A percentile compares a stretch with the other conserved stretches of the same genome.
Conservation (phyloP, 2,888 invertebrate species). For the Cantharis rustica region DNA sequence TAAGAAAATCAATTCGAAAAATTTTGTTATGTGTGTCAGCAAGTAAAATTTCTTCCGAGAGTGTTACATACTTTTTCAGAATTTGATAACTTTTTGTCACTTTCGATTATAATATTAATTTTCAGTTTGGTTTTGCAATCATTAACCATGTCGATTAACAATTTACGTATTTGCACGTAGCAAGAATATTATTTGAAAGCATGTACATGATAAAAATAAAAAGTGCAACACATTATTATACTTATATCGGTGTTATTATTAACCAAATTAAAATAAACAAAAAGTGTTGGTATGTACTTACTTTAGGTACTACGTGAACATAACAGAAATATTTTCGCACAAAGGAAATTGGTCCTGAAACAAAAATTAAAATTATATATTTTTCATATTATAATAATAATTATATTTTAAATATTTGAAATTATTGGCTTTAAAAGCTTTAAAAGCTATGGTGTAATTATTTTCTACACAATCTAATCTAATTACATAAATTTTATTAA, state of each 20-base stretch:
- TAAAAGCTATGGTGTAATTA: too few species aligned
- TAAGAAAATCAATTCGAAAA: not conserved
- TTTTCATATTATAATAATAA: not conserved
- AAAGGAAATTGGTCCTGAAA: not conserved
- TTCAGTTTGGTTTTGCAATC: not conserved
- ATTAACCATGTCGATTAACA: not conserved
- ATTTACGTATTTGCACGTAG: not conserved
- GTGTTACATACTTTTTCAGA: not conserved
- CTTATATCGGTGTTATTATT: not conserved
- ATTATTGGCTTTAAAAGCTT: too few species aligned
- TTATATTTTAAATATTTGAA: too few species aligned
- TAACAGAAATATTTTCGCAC: not conserved
- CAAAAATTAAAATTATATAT: not conserved
- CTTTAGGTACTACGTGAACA: not conserved
- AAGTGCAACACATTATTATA: not conserved
- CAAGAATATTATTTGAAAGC: not conserved
- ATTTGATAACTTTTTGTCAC: not conserved
- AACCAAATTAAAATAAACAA: not conserved
- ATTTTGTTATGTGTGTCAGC: not conserved
- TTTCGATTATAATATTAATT: not conserved
- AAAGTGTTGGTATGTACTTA: not conserved
- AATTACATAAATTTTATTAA: too few species aligned
- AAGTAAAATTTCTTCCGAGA: not conserved
- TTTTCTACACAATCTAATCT: too few species aligned
- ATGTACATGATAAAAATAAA: not conserved